Conservation (phyloP, 2,888 invertebrate genomes). For the Craniophora ligustri region DNA sequence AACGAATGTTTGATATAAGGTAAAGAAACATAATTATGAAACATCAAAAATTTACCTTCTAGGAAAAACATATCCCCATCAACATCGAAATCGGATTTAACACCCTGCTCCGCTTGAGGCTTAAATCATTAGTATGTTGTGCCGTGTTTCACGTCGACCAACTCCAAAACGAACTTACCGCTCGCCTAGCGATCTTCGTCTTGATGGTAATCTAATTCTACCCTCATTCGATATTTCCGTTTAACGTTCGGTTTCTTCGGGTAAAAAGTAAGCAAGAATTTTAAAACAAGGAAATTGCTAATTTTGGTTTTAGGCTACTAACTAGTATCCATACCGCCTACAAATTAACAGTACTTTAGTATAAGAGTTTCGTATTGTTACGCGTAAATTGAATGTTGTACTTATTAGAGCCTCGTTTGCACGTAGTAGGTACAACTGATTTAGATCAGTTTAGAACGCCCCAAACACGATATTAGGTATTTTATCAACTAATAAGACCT, state of each 20-base stretch:
- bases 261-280: constrained; percentile 41
- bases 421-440: no score
- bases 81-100: no score
- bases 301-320: constrained; percentile 5
- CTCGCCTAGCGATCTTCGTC: constrained; percentile 25
- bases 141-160: constrained; percentile 20
- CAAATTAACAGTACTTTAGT: constrained; percentile 13
- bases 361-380: constrained; percentile 12
- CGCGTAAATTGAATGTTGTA: constrained; percentile 22
- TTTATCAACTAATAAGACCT: no score
- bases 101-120: neutral
- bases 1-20: no score
- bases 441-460: no score
- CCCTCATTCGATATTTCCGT: constrained; percentile 48
- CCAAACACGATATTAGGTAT: no score
- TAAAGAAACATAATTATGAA: no score
- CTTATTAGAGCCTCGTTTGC: constrained; percentile 28
- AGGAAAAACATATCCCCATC: no score
- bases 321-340: constrained; percentile 26
- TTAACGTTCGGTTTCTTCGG: constrained; percentile 22
- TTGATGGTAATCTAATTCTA: constrained; percentile 54
- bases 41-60: no score
- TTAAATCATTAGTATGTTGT: constrained; percentile 6
- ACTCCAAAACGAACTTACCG: constrained; percentile 41
- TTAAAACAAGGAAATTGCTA: constrained; percentile 38